Evolutionary conservation across 2,797 vertebrate species (phyloP).

Genomic region (Amblyopsis hoosieri): DNA sequence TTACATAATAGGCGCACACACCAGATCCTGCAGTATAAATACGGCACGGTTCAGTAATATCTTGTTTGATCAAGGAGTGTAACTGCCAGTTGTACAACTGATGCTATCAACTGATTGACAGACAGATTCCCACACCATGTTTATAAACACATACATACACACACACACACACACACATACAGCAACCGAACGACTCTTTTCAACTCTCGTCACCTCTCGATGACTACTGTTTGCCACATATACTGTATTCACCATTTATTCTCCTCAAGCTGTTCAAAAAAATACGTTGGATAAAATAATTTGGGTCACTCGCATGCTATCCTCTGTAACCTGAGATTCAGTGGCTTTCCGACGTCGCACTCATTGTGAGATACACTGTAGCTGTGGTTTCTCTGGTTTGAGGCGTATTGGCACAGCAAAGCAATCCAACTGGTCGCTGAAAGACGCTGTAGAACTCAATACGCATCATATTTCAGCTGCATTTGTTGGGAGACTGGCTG

Average conservation of each 20-base stretch:
- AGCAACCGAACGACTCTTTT: background rate
- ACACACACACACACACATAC: background rate
- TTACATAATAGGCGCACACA: background rate
- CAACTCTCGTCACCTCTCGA: too few relatives aligned
- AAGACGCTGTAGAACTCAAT: conserved; percentile 6
- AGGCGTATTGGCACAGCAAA: conserved; percentile 16
- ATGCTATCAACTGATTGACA: background rate
- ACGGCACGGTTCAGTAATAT: background rate
- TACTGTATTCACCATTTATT: background rate
- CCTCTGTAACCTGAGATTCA: conserved; percentile 35
- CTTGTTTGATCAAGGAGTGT: too few relatives aligned
- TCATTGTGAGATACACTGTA: conserved; percentile 26
- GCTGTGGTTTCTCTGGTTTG: conserved; percentile 29
- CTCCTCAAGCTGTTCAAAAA: background rate
- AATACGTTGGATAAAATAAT: conserved; percentile 1
- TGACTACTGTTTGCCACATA: background rate
- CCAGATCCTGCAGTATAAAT: background rate
- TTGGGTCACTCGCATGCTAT: background rate
- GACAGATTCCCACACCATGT: background rate
- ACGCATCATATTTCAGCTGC: conserved; percentile 12
- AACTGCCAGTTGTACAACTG: too few relatives aligned
- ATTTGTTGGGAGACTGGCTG: conserved; percentile 23
- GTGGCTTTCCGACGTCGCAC: background rate
- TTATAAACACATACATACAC: background rate
- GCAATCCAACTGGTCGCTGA: conserved; percentile 20